Evolutionary conservation across 2,113 vertebrate species (phyloP), one percentile per base, ranked within the genome.

Genomic region (Hyperoodon ampullatus): DNA sequence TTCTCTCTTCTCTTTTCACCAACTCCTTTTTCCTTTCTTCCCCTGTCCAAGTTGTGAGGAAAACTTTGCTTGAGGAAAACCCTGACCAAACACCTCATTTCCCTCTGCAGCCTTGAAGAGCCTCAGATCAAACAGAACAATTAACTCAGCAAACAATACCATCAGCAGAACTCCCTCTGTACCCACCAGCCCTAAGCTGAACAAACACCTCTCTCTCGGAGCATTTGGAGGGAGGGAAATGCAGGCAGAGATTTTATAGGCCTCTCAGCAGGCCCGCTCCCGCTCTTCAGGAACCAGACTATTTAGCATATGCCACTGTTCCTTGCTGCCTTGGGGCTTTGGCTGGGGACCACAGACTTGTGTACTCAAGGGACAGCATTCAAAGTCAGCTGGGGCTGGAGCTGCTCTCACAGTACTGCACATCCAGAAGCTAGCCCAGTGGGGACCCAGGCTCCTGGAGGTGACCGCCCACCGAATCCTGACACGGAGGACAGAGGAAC

Each of bases 141-240:
- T 99, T 99, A 99, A 98, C 98, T 99, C 98, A 95, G 98, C 98
- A 99, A 99, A 99, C 98, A 99, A 97, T 96, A 91, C 97, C 97
- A 98, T 98, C 98, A 98, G 97, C 98, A 70, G 7, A 88, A 84
- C 96, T 99, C 98, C 98, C 98, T 98, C 90, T 81, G 95, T 96
- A 98, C 96, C 97, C 98, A 98, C 96, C 97, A 98, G 98, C 96
- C 98, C 78, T 94, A 98, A 98, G 97, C 98, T 84, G 61, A 98
- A 97, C 96, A 98, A 99, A 99, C 97, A 98, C 97, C 98, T 97
- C 98, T 97, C 39, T 39, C 94, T 97, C 93, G 42, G 97, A 99
- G 97, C 98, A 98, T 94, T 90, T 63, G 98, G 98, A 98, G 97
- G 98, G 97, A 97, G 96, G 98, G 98, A 98, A 98, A 98, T 98